Evolutionary conservation across 2,113 vertebrate genomes (phyloP), one percentile per base, ranked within the genome.

Genomic region (Cettia cetti): DNA sequence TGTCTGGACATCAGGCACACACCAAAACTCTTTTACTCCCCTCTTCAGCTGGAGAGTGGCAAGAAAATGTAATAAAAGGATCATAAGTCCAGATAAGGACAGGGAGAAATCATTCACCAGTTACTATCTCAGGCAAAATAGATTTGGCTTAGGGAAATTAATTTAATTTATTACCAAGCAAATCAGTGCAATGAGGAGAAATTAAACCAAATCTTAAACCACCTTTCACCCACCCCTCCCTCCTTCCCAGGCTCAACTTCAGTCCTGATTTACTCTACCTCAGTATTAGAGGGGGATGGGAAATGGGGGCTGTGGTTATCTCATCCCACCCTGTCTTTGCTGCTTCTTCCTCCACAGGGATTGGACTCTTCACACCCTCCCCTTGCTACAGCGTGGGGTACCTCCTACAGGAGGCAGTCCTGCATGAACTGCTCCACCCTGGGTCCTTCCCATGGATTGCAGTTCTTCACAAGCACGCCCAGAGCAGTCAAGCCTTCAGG

Each of bases 401-500:
- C 12, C 17, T 40, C 39, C 17, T 45, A 27, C 5, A 12, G 52
- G 17, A 53, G 20, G 19, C 81, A 72, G 17, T 27, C n/a, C 26
- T 59, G 39, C 9, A 20, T 4, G 12, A 16, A 3, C n/a, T 53
- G 31, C 45, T 53, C 20, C 21, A 31, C 3, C 4, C 7, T 16
- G 17, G 12, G 3, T 40, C 24, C 5, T 45, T 12, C 14, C 33
- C 65, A 9, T 3, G 14, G 59, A 10, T 0, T 45, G 16, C 50
- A 45, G 20, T 4, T 30, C 44, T 28, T 66, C 77, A 27, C 31
- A 50, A 31, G 40, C n/a, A 3, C 19, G 39, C 7, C 23, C 47
- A 27, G 28, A 0, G 0, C 28, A 28, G n/a, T 2, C 3, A 4
- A 0, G 0, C 17, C 18, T 44, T 22, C 39, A 47, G 50, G 59